These are phyloP conservation scores for Nyctibius grandis DNA, from an alignment of 2,797 vertebrate genomes.

Conservation along the genomic window DNA sequence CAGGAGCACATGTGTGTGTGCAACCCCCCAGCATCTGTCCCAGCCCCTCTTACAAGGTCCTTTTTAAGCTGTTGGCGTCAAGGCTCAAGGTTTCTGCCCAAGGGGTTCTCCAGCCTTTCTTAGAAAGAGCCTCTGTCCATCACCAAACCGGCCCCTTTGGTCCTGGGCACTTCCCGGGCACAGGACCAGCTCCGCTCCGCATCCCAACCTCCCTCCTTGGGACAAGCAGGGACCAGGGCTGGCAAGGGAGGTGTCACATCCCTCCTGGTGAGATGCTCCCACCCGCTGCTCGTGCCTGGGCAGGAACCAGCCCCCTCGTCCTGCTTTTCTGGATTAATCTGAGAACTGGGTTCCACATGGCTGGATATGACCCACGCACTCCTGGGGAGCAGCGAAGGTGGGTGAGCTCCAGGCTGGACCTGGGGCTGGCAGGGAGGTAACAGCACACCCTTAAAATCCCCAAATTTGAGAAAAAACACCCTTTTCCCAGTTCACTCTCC, in stretches of 20 bases:
- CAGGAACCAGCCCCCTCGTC: background rate
- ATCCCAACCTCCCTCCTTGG: background rate
- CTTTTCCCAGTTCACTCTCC: background rate
- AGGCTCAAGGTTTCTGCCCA: background rate
- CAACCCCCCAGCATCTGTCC: background rate
- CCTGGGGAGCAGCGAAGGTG: accelerated
- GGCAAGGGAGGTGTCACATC: background rate
- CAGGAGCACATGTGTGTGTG: accelerated
- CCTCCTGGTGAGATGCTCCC: background rate
- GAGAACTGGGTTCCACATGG: background rate
- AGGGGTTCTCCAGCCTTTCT: background rate
- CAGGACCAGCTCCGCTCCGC: background rate
- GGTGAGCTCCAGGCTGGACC: background rate
- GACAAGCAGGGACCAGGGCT: background rate
- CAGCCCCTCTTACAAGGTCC: background rate
- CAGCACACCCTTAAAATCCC: background rate
- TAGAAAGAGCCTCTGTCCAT: background rate
- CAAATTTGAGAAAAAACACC: background rate
- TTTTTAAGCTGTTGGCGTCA: background rate
- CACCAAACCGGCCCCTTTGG: background rate
- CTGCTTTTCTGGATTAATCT: background rate
- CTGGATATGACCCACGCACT: accelerated
- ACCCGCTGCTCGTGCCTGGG: accelerated
- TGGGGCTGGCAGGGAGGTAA: background rate
- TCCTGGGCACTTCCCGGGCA: background rate